Percentiles rank a stretch among this genome's conserved stretches.
phyloP scores from a whole-genome alignment of 1,140 invertebrate species.

The Adelges cooleyi region DNA sequence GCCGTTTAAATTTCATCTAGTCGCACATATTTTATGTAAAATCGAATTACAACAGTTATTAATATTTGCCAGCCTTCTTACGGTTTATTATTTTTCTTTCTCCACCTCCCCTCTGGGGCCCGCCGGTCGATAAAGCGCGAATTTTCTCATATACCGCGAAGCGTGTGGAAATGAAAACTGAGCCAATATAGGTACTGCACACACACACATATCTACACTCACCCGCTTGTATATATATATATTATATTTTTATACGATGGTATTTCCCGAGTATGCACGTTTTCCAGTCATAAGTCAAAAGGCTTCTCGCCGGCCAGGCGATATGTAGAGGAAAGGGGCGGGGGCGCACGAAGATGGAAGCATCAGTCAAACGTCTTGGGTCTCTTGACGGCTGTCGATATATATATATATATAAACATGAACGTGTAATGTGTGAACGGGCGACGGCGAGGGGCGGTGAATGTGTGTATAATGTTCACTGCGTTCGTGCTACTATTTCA shows the following conservation, averaged over 20 bases:
- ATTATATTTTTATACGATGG: too few relatives aligned
- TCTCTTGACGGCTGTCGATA: background rate
- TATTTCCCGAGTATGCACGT: conserved; percentile 19
- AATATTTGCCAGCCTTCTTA: too few relatives aligned
- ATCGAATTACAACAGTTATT: too few relatives aligned
- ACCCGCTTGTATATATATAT: too few relatives aligned
- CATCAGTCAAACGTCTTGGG: conserved; percentile 26
- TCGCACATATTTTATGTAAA: too few relatives aligned
- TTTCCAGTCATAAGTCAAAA: conserved; percentile 26
- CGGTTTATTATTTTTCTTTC: too few relatives aligned
- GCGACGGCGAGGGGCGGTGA: background rate
- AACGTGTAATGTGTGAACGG: background rate
- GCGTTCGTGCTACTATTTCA: background rate
- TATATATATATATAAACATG: background rate
- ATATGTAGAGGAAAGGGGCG: background rate
- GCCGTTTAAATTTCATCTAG: too few relatives aligned
- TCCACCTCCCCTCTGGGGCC: too few relatives aligned
- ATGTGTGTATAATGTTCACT: background rate
- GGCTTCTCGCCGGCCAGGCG: background rate
- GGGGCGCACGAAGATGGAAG: too few relatives aligned
- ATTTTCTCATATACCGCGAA: conserved; percentile 11
- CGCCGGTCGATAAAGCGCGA: conserved; percentile 19
- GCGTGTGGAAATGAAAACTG: conserved; percentile 17
- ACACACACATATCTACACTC: too few relatives aligned
- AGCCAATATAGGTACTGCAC: conserved; percentile 11